Percentiles rank a stretch among this genome's conserved stretches.
These are phyloP conservation scores for Furcifer pardalis DNA, from an alignment of 2,797 vertebrate species.

Conservation along the genomic window DNA sequence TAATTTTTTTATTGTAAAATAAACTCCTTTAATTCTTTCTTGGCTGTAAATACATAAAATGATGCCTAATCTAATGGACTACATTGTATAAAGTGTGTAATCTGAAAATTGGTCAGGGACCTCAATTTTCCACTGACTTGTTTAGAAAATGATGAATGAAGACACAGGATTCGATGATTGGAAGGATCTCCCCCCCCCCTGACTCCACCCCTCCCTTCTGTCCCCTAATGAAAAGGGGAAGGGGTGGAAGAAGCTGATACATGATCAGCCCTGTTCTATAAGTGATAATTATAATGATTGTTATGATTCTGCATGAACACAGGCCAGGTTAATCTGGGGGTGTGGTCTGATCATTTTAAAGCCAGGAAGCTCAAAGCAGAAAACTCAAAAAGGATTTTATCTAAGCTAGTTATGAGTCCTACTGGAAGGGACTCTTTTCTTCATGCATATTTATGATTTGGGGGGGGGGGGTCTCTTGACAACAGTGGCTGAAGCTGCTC, in stretches of 20 bases:
- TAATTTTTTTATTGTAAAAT: neutral
- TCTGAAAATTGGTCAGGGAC: conserved; percentile 72
- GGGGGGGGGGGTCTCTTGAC: conserved; percentile 50
- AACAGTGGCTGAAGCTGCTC: conserved; percentile 64
- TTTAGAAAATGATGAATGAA: conserved; percentile 75
- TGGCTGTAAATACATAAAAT: neutral
- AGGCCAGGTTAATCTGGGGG: conserved; percentile 68
- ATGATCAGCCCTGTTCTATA: conserved; percentile 75
- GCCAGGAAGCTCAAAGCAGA: conserved; percentile 54
- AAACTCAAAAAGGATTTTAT: conserved; percentile 67
- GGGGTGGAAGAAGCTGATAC: conserved; percentile 68
- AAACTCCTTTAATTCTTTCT: neutral
- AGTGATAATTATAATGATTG: conserved; percentile 78
- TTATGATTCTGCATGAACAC: conserved; percentile 73
- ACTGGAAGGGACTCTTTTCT: conserved; percentile 54
- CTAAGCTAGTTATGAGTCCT: conserved; percentile 67
- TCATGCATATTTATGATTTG: conserved; percentile 71
- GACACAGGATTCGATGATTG: conserved; percentile 63
- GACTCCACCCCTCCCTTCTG: conserved; percentile 18
- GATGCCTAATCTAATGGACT: conserved; percentile 23
- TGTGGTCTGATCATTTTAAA: conserved; percentile 62
- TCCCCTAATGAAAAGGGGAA: conserved; percentile 24
- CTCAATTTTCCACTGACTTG: conserved; percentile 68
- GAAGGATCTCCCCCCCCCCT: conserved; percentile 60
- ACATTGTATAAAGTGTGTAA: conserved; percentile 58